Conservation (phyloP, 2,113 vertebrate species). For the Mormyrus lacerda region DNA sequence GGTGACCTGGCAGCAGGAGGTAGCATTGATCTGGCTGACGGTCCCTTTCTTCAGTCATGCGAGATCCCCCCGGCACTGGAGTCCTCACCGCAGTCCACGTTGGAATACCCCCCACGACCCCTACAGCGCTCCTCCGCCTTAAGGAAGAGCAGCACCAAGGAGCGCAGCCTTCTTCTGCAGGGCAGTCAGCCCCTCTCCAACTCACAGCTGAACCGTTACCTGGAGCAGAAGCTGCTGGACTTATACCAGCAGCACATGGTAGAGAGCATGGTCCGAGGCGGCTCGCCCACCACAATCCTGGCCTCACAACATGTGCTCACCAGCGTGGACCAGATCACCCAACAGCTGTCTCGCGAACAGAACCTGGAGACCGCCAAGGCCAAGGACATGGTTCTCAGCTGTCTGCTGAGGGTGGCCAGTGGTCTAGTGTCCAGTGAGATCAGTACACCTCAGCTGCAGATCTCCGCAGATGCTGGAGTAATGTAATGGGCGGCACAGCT, state of each 20-base stretch:
- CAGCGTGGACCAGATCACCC: constrained; percentile 85
- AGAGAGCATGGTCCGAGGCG: constrained; percentile 64
- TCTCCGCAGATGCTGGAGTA: constrained; percentile 58
- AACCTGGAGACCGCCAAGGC: constrained; percentile 79
- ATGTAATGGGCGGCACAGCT: neutral
- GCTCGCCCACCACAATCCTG: constrained; percentile 71
- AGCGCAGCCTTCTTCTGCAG: constrained; percentile 69
- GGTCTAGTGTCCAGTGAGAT: constrained; percentile 78
- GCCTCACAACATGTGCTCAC: constrained; percentile 82
- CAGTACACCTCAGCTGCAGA: constrained; percentile 86
- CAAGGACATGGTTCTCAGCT: constrained; percentile 89
- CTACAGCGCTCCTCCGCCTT: constrained; percentile 68
- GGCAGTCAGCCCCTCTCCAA: constrained; percentile 81
- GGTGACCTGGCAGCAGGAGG: constrained; percentile 60
- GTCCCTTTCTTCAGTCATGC: constrained; percentile 81
- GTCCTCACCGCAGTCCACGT: constrained; percentile 39
- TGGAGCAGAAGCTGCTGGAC: constrained; percentile 86
- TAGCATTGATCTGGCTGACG: constrained; percentile 46
- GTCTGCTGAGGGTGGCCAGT: constrained; percentile 74
- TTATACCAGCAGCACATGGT: constrained; percentile 89
- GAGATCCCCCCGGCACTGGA: constrained; percentile 72
- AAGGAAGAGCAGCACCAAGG: constrained; percentile 65
- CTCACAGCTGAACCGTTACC: constrained; percentile 79
- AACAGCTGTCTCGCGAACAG: constrained; percentile 79
- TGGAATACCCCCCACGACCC: constrained; percentile 28